Evolutionary conservation across 37 sponge, comb jelly and placozoan genomes (phyloP).

Genomic region (Ephydatia muelleri): DNA sequence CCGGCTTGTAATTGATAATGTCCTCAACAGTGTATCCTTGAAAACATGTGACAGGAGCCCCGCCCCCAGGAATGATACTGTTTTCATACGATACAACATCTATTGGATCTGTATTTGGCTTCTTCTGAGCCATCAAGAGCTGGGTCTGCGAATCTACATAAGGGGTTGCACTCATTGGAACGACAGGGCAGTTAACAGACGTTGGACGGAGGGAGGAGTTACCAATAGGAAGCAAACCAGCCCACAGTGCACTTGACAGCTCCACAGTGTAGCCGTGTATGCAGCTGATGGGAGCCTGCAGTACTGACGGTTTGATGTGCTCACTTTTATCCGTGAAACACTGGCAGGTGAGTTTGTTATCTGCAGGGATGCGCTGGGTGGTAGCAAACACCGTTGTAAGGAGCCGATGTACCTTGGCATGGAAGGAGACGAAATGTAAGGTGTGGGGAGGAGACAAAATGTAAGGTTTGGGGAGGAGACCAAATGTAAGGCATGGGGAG

Average conservation of each 20-base stretch:
- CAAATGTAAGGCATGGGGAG: no score
- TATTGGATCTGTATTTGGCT: conserved; percentile 43
- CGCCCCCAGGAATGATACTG: conserved; percentile 63
- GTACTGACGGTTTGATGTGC: background rate
- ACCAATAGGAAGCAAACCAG: conserved; percentile 38
- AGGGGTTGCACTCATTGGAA: conserved; percentile 13
- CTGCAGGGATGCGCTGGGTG: conserved; percentile 66
- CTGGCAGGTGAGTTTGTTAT: conserved; percentile 61
- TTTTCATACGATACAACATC: conserved; percentile 65
- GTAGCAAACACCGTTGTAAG: conserved; percentile 4
- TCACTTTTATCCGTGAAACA: conserved; percentile 28
- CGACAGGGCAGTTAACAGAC: conserved; percentile 16
- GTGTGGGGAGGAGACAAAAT: background rate
- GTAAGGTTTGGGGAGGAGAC: no score
- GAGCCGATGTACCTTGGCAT: conserved; percentile 26
- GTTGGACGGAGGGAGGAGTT: background rate
- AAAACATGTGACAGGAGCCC: conserved; percentile 64
- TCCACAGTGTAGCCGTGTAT: conserved; percentile 64
- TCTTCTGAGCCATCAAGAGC: background rate
- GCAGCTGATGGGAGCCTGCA: conserved; percentile 14
- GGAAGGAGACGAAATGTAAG: no score
- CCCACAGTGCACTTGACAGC: conserved; percentile 55
- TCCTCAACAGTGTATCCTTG: conserved; percentile 16
- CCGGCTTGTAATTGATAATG: conserved; percentile 16
- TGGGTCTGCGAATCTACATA: background rate